Evolutionary conservation across 1,140 invertebrate species (phyloP).

Genomic region (Cyclina sinensis): DNA sequence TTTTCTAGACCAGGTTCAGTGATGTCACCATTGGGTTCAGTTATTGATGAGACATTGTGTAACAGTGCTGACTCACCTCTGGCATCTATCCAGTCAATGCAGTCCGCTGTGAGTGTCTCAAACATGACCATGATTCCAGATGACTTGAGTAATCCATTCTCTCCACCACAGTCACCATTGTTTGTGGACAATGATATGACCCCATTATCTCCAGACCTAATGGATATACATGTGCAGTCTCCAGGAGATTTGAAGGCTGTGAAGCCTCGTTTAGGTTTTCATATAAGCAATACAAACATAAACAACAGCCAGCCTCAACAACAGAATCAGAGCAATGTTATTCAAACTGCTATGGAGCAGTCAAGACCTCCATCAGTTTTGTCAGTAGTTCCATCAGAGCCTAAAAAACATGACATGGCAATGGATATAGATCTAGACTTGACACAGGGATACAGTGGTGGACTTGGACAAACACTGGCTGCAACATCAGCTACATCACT

Average conservation of each 20-base stretch:
- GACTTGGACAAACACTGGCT: conserved; percentile 22
- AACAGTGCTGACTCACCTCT: conserved; percentile 59
- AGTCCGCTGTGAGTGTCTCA: conserved; percentile 75
- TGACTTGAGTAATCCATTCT: conserved; percentile 74
- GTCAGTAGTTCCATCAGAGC: conserved; percentile 83
- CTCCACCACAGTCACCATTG: conserved; percentile 77
- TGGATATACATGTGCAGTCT: conserved; percentile 73
- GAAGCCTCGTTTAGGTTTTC: not conserved
- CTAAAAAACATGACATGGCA: conserved; percentile 74
- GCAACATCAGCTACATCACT: not conserved
- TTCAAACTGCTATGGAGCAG: conserved; percentile 75
- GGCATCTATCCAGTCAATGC: conserved; percentile 69
- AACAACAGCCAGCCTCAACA: conserved; percentile 20
- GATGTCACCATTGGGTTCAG: conserved; percentile 58
- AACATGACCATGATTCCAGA: conserved; percentile 76
- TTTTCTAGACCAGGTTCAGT: conserved; percentile 53
- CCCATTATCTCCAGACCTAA: conserved; percentile 81
- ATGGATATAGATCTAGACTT: conserved; percentile 75
- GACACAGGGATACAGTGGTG: conserved; percentile 47
- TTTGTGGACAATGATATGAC: conserved; percentile 73
- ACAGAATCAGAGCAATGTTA: conserved; percentile 67
- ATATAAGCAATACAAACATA: conserved; percentile 51
- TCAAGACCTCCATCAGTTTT: conserved; percentile 85
- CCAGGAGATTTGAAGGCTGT: conserved; percentile 29
- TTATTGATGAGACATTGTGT: conserved; percentile 61